Base-by-base conservation (phyloP, 1,140 invertebrate species). In the Hyles euphorbiae region DNA sequence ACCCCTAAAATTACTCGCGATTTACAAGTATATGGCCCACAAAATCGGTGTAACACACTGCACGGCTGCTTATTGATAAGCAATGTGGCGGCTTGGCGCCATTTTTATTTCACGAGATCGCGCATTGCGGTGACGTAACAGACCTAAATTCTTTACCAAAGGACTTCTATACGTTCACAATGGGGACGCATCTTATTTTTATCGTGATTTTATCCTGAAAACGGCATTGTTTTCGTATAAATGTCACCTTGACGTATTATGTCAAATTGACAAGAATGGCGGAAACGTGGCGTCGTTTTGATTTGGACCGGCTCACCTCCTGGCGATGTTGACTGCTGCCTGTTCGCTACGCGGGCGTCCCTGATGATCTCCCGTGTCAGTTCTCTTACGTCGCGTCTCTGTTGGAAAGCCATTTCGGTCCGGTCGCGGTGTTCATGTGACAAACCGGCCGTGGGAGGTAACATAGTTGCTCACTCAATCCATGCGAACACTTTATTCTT, bases 201-300 rank as follows among this genome's bases (percentile, higher is more conserved):
- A 59, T 51, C 50, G 45, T 55, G 55, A 68, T 72, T 77, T 79
- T 67, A 58, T 34, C 40, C 9, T 47, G 55, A 72, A 74, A 71
- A 74, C 75, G 68, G 71, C 65, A 54, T 83, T 86, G 79, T 83
- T 84, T 86, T 88, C 68, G 64, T 83, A 73, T 77, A 76, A 72
- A 83, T 88, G 86, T 87, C 86, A 88, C 78, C 79, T 87, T 88
- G 86, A 88, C 86, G 71, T 81, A 81, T 65, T 50, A 70, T 80
- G 84, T 87, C 84, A 87, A 72, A 74, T 63, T 88, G 86, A 88
- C 86, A 88, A 80, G 74, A 74, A 87, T 88, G 83, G 83, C 83
- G 78, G 82, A 86, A 88, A 88, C 85, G 86, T 88, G 83, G 86
- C 86, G 81, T 88, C 82, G 80, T 78, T 82, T 79, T 77, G 65